Base-by-base conservation (phyloP, 1,140 invertebrate genomes). In the Hylaeus volcanicus region DNA sequence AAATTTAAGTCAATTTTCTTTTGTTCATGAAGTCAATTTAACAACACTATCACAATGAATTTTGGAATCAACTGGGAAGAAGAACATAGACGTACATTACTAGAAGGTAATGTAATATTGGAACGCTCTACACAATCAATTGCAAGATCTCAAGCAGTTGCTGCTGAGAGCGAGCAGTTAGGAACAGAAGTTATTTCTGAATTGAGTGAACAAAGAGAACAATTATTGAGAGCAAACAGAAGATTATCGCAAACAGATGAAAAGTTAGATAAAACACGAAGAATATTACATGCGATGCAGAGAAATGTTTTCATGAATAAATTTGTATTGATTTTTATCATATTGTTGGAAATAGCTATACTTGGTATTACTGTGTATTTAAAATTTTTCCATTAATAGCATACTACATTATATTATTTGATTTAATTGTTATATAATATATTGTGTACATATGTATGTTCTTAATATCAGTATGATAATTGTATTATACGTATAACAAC, bases 91-190 rank as follows among this genome's bases (percentile, higher is more conserved):
- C 92, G 92, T 79, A 93, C 94, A 12, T 92, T 96, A 39, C 78
- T 95, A 4, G 94, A 95, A 82, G 95, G 95, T 26, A 93, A 93
- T 80, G 93, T 93, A 77, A 91, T 94, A n/a, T 88, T 97, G 5
- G 94, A 95, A 81, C 91, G 96, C 76, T 94, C 96, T 5, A 94
- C 95, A 0, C 94, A 95, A 55, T 96, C 96, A 83, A 93, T 97
- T 14, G 93, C 94, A 2, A 93, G 96, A 79, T 96, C 96, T 2
- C 96, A 96, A 81, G 95, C 95, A 86, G 94, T 97, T 66, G 96
- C 97, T 14, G 94, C 95, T 9, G 96, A 98, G 90, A 97, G 96
- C 0, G 97, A 98, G 92, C 94, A 95, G 87, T 95, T 97, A 83
- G 97, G 96, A 0, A 95, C 95, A 4, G 96, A 96, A 89, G 96